phyloP scores from a whole-genome alignment of 1,140 invertebrate genomes.

The Wasmannia auropunctata region DNA sequence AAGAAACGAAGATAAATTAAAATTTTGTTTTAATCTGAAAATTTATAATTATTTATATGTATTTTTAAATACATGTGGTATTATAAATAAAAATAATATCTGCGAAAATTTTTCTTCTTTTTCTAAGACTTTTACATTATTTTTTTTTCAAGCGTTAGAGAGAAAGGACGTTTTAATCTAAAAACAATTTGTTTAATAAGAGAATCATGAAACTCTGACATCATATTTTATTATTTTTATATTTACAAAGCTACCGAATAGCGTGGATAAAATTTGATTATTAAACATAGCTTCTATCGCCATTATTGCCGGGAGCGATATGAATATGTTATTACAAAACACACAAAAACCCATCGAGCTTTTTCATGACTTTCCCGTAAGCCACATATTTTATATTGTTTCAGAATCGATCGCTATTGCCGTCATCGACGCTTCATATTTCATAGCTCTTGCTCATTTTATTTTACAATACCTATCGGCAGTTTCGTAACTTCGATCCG shows the following conservation, averaged over 20 bases:
- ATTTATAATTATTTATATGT: not conserved
- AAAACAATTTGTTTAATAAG: not conserved
- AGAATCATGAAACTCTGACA: not conserved
- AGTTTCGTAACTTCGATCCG: slow-evolving; percentile 51
- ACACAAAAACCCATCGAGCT: not conserved
- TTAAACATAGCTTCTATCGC: not conserved
- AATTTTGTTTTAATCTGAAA: not conserved
- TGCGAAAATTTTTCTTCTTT: not conserved
- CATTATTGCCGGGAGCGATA: not conserved
- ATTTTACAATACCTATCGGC: slow-evolving; percentile 45
- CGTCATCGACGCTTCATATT: slow-evolving; percentile 55
- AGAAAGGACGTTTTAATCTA: not conserved
- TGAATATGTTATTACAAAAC: not conserved
- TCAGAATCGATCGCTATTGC: not conserved
- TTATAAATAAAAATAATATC: not conserved
- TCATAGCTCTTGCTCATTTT: slow-evolving; percentile 35
- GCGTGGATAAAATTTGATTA: not conserved
- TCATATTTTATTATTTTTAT: slow-evolving; percentile 1
- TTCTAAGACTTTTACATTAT: not conserved
- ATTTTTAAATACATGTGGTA: not conserved
- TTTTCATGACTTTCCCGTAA: not conserved
- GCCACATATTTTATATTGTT: not conserved
- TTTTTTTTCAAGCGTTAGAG: not conserved
- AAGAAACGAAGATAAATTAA: not conserved
- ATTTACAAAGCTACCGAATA: not conserved